Conservation (phyloP, 2,113 vertebrate genomes). For the Connochaetes taurinus region DNA sequence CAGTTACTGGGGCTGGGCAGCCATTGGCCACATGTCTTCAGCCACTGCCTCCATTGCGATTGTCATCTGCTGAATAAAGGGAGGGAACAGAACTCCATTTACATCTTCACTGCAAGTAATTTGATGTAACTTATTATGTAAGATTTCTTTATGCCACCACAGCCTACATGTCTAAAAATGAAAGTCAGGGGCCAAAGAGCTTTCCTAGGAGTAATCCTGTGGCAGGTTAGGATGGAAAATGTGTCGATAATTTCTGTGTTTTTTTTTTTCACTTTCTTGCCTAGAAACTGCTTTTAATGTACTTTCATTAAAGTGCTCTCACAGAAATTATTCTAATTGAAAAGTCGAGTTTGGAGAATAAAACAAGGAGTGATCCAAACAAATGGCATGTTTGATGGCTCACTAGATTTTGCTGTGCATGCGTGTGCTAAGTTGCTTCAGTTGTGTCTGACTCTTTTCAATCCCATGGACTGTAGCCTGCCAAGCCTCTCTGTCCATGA, state of each 20-base stretch:
- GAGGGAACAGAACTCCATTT: background rate
- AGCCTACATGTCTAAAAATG: background rate
- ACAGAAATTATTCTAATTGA: conserved; percentile 1
- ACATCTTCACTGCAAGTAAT: background rate
- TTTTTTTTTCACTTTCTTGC: conserved; percentile 31
- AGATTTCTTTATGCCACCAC: background rate
- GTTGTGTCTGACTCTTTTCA: background rate
- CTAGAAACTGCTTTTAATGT: background rate
- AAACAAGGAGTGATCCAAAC: background rate
- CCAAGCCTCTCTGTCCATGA: background rate
- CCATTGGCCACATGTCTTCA: background rate
- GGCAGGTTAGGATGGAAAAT: background rate
- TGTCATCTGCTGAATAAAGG: background rate
- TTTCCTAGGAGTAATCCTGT: background rate
- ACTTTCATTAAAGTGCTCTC: background rate
- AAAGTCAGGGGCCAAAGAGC: background rate
- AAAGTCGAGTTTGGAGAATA: background rate
- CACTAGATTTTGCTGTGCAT: background rate
- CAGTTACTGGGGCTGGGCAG: background rate
- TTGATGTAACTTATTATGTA: background rate
- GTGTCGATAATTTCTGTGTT: conserved; percentile 10
- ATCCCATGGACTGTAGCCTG: background rate
- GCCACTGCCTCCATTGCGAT: background rate
- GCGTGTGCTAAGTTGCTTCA: rapidly evolving
- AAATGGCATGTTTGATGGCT: background rate